Evolutionary conservation across 2,113 vertebrate genomes (phyloP), one percentile per base, ranked within the genome.

Genomic region (Sminthopsis crassicaudata): DNA sequence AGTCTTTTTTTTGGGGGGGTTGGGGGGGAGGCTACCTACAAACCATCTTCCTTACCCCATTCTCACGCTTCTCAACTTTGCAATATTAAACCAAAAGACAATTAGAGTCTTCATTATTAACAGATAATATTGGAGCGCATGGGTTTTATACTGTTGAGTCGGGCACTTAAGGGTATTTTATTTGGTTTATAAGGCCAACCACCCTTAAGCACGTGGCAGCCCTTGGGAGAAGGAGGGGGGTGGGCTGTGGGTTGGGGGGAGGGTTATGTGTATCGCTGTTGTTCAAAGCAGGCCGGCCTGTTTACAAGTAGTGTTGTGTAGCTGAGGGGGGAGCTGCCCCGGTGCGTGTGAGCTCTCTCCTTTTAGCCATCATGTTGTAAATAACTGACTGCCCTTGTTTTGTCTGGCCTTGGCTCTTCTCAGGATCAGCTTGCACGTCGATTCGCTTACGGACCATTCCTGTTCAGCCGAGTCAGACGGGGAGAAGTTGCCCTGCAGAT

Each of bases 361-460:
- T 51, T 36, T 90, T 84, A 55, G 93, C 89, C 67, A 42, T 52
- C 0, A 4, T 84, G 67, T 19, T 90, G 53, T 84, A 84, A 84
- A 84, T 3, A 42, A 7, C 95, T 96, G 55, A 97, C 95, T 42
- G 67, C 67, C 67, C 67, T 84, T 84, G 67, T 84, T 84, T 84
- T 84, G 19, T 84, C 67, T 84, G 67, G 93, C 92, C 92, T 97
- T 27, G 93, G 42, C 93, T 96, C 95, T 84, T 95, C 6, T 11
- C 97, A 99, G 99, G 46, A 99, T 99, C 98, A 99, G 99, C 98
- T 96, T 99, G 98, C 99, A 99, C 95, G 99, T 99, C 1, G 99
- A 99, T 98, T 99, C 99, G 0, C 99, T 99, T 96, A 99, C 99
- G n/a, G 99, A 99, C 95, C 99, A 99, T 98, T 99, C 99, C 0